Conservation (phyloP, 2,113 vertebrate species). For the Struthidea cinerea region DNA sequence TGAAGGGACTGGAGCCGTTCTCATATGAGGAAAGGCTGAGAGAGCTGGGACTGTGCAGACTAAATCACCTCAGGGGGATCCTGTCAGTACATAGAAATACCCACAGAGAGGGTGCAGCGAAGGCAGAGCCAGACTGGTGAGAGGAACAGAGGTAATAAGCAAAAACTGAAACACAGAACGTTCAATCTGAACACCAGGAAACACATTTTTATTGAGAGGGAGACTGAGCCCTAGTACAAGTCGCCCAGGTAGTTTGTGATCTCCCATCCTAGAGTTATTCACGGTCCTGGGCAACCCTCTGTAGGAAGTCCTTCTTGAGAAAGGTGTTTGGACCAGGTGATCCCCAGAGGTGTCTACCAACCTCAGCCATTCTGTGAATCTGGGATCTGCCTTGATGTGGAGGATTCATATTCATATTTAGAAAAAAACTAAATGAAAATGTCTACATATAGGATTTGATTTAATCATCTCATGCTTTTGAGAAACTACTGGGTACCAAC, state of each 20-base stretch:
- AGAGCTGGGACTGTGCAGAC: background rate
- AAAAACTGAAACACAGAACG: background rate
- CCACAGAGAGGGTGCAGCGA: background rate
- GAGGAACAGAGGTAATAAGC: background rate
- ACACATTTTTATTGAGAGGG: background rate
- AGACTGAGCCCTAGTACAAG: fast-evolving
- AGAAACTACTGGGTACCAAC: background rate
- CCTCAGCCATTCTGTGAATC: background rate
- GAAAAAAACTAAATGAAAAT: background rate
- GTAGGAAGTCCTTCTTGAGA: background rate
- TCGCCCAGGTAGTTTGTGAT: background rate
- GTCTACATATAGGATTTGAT: background rate
- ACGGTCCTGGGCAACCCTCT: background rate
- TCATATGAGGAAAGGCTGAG: background rate
- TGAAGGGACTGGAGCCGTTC: background rate
- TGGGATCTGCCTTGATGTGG: background rate
- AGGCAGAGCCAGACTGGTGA: background rate
- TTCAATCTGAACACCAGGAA: background rate
- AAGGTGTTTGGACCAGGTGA: background rate
- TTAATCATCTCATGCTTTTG: background rate
- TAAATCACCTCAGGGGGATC: background rate
- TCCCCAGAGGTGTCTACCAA: background rate
- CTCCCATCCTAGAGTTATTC: background rate
- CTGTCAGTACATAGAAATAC: background rate
- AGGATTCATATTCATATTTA: background rate